A percentile compares a stretch with the other conserved stretches of the same genome.
Evolutionary conservation across 2,797 vertebrate genomes (phyloP).

Genomic region (Muscicapa comitata): DNA sequence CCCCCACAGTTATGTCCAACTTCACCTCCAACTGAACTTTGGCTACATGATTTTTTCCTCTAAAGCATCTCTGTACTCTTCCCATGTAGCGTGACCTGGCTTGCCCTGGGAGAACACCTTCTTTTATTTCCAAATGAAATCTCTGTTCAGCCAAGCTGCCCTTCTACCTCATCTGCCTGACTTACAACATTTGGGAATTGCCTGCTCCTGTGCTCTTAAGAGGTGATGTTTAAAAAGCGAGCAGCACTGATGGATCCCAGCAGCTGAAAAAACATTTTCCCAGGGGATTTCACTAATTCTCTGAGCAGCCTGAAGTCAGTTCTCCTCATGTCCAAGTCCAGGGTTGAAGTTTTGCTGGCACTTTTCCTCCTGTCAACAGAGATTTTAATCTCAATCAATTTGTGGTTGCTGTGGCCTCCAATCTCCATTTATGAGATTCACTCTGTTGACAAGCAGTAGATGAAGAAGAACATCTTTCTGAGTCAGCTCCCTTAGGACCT

Average conservation of each 20-base stretch:
- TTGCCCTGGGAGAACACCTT: neutral
- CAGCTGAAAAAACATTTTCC: neutral
- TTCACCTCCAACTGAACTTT: neutral
- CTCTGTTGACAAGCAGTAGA: neutral
- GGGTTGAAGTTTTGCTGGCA: neutral
- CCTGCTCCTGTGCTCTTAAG: neutral
- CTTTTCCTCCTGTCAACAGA: neutral
- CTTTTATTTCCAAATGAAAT: neutral
- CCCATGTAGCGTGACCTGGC: no score
- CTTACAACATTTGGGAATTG: neutral
- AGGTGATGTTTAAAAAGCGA: neutral
- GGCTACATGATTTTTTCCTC: fast-evolving
- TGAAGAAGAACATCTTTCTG: neutral
- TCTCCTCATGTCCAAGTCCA: neutral
- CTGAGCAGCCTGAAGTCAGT: neutral
- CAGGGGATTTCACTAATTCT: neutral
- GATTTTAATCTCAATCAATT: fast-evolving
- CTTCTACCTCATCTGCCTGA: neutral
- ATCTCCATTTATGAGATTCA: fast-evolving
- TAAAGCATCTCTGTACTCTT: neutral
- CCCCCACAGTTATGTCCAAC: neutral
- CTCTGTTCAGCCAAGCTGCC: neutral
- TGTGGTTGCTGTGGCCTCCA: fast-evolving
- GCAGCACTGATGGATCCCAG: neutral
- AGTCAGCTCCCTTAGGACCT: neutral